These are phyloP conservation scores for Eupithecia inturbata DNA, from an alignment of 2,888 invertebrate genomes.

Conservation along the genomic window DNA sequence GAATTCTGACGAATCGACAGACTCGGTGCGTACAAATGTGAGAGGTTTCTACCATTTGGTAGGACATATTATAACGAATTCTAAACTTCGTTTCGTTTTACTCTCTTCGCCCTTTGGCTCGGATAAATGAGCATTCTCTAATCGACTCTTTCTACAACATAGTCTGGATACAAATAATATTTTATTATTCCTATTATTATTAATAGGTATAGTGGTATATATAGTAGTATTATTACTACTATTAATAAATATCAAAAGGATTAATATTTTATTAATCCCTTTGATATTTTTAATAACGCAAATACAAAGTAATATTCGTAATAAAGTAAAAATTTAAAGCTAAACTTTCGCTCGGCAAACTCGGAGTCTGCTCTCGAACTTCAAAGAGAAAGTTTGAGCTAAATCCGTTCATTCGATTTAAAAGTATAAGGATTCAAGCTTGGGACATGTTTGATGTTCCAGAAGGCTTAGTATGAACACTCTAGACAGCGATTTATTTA, in stretches of 20 bases:
- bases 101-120: not conserved
- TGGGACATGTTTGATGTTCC: not conserved
- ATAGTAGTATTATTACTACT: no score
- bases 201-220: no score
- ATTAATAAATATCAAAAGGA: no score
- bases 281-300: constrained; percentile 1
- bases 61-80: no score
- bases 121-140: not conserved
- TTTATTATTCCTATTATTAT: no score
- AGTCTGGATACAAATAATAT: not conserved
- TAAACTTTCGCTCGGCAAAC: not conserved
- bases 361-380: not conserved
- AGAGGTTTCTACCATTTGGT: no score
- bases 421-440: not conserved
- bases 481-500: no score
- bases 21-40: no score
- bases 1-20: no score
- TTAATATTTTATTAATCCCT: not conserved
- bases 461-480: not conserved
- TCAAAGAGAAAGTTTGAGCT: not conserved
- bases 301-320: not conserved
- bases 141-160: not conserved
- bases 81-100: not conserved
- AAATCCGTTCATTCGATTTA: not conserved
- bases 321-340: not conserved